Base-by-base conservation (phyloP, 1,140 invertebrate species). In the Eueides isabella region DNA sequence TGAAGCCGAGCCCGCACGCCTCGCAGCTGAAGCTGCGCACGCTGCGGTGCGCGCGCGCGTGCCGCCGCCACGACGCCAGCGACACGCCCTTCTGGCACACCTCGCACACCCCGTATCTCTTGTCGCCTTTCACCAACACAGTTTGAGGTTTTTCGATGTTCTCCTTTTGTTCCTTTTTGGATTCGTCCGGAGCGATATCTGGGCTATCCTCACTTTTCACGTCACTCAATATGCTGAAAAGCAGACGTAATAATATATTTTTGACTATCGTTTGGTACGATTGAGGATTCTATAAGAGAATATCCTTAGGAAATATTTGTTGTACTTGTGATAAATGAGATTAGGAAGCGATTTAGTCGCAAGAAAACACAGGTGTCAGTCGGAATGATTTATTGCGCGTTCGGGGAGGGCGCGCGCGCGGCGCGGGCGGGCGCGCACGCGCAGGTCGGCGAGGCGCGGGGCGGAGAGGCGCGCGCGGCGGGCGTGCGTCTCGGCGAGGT, bases 341-440 rank as follows among this genome's bases (percentile, higher is more conserved):
- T n/a, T n/a, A n/a, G n/a, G n/a, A n/a, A n/a, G 41, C n/a, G n/a
- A 19, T n/a, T 44, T 2, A 23, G 23, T 55, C 11, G 48, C 16
- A 55, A 55, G 48, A 19, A 55, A 55, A 55, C 48, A 55, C 48
- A 23, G 3, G 19, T 23, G 48, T 55, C 23, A 55, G 48, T 55
- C 26, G 19, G 48, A 23, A 55, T 55, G 48, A n/a, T 55, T 55
- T 55, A 55, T 55, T 55, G 48, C 48, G 23, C 19, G 48, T 14
- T 55, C 48, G 48, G 48, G 48, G 48, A 26, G 48, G 9, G 26
- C 23, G 48, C 48, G 48, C 11, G 48, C 23, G n/a, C n/a, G n/a
- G 81, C 96, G 96, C 89, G 95, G 94, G 92, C 97, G 84, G 95
- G 96, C 91, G 90, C 96, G 95, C 94, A 93, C 90, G 29, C 84